Evolutionary conservation across 1,140 invertebrate species (phyloP), one percentile per base, ranked within the genome.

Genomic region (Protaetia brevitarsis): DNA sequence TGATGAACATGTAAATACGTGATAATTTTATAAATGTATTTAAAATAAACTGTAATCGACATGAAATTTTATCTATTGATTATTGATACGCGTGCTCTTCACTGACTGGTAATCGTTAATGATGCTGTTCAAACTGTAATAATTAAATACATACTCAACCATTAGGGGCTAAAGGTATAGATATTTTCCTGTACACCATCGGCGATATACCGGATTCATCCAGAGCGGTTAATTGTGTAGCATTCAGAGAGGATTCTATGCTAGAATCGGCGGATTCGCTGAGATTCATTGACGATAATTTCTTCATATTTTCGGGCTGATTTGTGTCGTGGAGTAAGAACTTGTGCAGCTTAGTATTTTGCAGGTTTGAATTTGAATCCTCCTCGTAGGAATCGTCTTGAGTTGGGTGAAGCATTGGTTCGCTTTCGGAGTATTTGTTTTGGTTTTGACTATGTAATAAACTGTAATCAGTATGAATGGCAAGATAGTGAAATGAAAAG

Each of bases 351-450:
- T 71, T 73, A 1, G 71, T 66, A 6, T 69, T 51, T 36, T 71
- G 69, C 8, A 75, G 45, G 41, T 75, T 74, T 7, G 71, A 75
- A 62, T 75, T 75, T 11, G 72, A 66, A 64, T 75, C 74, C 30
- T 74, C 74, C 41, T 73, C 68, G 65, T 69, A 74, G 57, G 57
- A 59, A 31, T 59, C 29, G 27, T 28, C 57, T n/a, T 59, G 27
- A 3, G 29, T 41, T n/a, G 37, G 1, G 13, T 41, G 41, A 23
- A 51, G 41, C 2, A 51, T 51, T 23, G 41, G 41, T 10, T 51
- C 41, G 13, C 41, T 51, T 51, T 51, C 41, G 7, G 41, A 23
- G 26, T 51, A 23, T 16, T 51, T 51, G 41, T 51, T 51, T 51
- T 51, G 41, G 26, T 51, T 51, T 51, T 51, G 41, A 51, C 41